Conservation (phyloP, 92 coral and sea anemone genomes). For the Chrysogorgia sp. region DNA sequence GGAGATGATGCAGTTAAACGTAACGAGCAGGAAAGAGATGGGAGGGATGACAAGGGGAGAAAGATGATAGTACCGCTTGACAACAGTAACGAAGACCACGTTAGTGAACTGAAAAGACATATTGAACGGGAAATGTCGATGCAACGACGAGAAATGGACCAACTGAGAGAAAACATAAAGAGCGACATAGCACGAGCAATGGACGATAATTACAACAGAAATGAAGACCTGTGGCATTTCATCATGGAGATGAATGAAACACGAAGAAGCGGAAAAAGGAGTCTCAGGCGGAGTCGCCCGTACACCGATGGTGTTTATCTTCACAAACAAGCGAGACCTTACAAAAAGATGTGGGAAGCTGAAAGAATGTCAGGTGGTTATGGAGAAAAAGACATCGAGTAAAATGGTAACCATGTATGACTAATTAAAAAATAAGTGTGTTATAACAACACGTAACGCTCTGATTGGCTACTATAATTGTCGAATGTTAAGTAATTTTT, state of each 20-base stretch:
- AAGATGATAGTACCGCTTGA: slow-evolving; percentile 52
- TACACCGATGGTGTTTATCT: slow-evolving; percentile 19
- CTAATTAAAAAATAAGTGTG: neutral
- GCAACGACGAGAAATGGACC: slow-evolving; percentile 74
- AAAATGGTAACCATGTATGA: neutral
- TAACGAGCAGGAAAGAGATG: slow-evolving; percentile 23
- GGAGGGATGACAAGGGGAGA: slow-evolving; percentile 13
- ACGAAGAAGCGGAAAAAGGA: neutral
- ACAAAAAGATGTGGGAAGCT: neutral
- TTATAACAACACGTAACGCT: no score
- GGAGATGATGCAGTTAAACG: slow-evolving; percentile 11
- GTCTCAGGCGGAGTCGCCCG: slow-evolving; percentile 3
- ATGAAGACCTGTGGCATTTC: slow-evolving; percentile 69
- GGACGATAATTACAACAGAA: slow-evolving; percentile 73
- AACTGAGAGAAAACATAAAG: slow-evolving; percentile 73
- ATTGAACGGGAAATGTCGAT: slow-evolving; percentile 65
- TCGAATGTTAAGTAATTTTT: no score
- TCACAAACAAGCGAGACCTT: neutral
- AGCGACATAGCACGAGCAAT: slow-evolving; percentile 71
- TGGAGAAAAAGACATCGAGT: slow-evolving; percentile 2
- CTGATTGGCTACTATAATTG: no score
- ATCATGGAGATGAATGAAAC: slow-evolving; percentile 30
- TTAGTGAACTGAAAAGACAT: slow-evolving; percentile 73
- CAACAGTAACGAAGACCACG: slow-evolving; percentile 57
- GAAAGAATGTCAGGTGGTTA: slow-evolving; percentile 14